Evolutionary conservation across 2,113 vertebrate genomes (phyloP).

Genomic region (Ramphastos sulfuratus): DNA sequence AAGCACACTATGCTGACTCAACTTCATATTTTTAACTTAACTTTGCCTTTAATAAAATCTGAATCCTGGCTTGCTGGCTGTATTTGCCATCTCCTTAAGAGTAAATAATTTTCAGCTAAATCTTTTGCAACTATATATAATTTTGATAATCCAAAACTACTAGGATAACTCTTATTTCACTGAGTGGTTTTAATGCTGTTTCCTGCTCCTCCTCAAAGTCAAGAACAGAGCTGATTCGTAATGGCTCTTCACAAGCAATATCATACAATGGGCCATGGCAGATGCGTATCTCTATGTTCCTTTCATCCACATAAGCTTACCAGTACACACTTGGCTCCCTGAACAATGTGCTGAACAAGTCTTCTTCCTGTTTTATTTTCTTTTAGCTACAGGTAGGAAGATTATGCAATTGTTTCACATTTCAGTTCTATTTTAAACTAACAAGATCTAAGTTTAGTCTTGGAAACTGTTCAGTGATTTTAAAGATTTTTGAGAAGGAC

Average conservation of each 20-base stretch:
- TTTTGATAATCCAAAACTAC: background rate
- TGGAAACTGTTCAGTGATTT: background rate
- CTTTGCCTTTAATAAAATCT: background rate
- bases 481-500: background rate
- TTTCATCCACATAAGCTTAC: background rate
- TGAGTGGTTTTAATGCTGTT: background rate
- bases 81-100: background rate
- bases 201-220: background rate
- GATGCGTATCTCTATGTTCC: rapidly evolving
- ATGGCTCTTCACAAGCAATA: background rate
- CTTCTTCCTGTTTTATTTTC: background rate
- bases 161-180: background rate
- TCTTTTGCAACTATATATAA: background rate
- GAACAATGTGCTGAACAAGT: background rate
- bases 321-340: background rate
- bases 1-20: background rate
- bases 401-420: background rate
- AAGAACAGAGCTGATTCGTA: background rate
- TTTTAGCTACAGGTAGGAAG: background rate
- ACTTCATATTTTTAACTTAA: background rate
- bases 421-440: background rate
- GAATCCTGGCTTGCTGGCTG: background rate
- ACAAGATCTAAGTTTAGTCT: background rate
- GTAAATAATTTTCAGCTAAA: background rate
- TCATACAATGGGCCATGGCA: background rate